phyloP scores from a whole-genome alignment of 2,888 invertebrate species.

The Amphipoea lucens region DNA sequence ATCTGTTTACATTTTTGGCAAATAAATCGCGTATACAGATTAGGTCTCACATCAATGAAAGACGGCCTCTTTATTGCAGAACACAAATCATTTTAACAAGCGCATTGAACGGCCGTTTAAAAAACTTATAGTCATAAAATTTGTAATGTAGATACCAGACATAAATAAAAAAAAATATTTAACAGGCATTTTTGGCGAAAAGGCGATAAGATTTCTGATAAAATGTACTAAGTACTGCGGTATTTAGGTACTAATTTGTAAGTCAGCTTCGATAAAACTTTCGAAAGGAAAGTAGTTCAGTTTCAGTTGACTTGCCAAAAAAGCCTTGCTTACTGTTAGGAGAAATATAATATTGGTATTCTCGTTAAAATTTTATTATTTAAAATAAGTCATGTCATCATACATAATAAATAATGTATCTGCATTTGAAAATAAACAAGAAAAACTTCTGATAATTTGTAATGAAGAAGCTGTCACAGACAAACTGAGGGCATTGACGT shows the following conservation, averaged over 20 bases:
- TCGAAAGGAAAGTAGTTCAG: not conserved
- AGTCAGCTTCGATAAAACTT: not conserved
- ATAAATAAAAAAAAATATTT: conserved; percentile 33
- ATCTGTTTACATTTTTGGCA: too few relatives aligned
- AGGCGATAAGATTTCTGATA: conserved; percentile 14
- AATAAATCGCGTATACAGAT: too few relatives aligned
- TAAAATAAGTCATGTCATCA: not conserved
- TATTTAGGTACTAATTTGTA: not conserved
- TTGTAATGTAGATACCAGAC: conserved; percentile 30
- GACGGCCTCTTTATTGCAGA: conserved; percentile 47
- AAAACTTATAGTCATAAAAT: conserved; percentile 53
- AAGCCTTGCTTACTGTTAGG: not conserved
- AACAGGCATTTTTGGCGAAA: not conserved
- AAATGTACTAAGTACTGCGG: conserved; percentile 10
- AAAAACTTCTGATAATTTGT: not conserved
- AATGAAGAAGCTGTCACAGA: conserved; percentile 9
- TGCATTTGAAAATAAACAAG: not conserved
- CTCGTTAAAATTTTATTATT: not conserved
- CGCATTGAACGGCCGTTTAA: conserved; percentile 36
- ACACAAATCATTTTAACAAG: conserved; percentile 54
- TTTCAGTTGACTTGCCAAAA: not conserved
- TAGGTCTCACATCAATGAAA: conserved; percentile 41
- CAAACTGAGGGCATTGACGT: conserved; percentile 39
- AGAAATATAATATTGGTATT: not conserved
- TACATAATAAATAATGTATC: not conserved